phyloP scores from a whole-genome alignment of 2,113 vertebrate genomes.

The Haemorhous mexicanus region DNA sequence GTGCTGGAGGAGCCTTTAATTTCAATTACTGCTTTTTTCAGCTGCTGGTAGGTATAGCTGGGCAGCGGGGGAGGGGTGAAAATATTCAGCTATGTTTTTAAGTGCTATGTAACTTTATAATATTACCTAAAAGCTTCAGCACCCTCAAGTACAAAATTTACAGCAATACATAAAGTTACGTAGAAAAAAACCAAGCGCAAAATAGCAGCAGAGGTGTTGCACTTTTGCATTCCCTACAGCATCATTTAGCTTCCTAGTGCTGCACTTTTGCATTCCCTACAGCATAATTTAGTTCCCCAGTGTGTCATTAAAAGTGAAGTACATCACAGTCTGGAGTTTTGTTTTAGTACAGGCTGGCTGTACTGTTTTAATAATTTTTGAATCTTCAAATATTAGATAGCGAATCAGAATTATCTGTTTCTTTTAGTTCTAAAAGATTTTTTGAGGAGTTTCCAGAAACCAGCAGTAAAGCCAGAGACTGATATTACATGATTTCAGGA shows the following conservation, averaged over 20 bases:
- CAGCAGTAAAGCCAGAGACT: background rate
- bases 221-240: background rate
- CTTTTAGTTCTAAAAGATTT: background rate
- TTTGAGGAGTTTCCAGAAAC: conserved; percentile 3
- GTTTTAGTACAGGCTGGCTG: background rate
- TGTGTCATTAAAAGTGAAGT: background rate
- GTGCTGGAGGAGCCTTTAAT: conserved; percentile 41
- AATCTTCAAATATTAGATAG: background rate
- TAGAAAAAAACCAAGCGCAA: background rate
- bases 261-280: background rate
- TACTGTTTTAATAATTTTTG: background rate
- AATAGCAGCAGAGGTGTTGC: background rate
- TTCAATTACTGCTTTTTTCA: conserved; percentile 39
- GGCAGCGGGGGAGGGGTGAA: background rate
- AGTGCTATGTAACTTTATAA: background rate
- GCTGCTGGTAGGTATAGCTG: conserved; percentile 10
- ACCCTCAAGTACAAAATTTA: background rate
- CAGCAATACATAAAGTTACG: background rate
- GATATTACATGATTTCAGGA: background rate
- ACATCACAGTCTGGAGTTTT: background rate
- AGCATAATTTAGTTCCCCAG: background rate
- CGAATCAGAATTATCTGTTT: conserved; percentile 2
- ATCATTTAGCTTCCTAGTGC: background rate
- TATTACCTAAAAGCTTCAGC: background rate
- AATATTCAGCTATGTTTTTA: conserved; percentile 8